A percentile compares a stretch with the other conserved stretches of the same genome.
Evolutionary conservation across 2,797 vertebrate genomes (phyloP).

Genomic region (Chanos chanos): DNA sequence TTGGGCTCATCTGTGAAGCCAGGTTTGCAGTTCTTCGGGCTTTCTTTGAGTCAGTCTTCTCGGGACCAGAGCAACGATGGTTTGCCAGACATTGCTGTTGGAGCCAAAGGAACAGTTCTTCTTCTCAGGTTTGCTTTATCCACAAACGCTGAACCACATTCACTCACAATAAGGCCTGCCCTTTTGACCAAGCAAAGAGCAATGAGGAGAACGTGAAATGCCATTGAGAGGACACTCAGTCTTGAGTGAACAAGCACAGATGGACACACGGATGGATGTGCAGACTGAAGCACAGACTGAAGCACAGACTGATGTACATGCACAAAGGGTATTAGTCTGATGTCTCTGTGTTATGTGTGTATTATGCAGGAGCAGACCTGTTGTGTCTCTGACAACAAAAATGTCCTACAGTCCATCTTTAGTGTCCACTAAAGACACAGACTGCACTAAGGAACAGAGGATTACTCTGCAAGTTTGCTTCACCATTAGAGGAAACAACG

Average conservation of each 20-base stretch:
- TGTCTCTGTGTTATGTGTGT: conserved; percentile 2
- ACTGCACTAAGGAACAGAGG: conserved; percentile 45
- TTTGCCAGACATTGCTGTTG: conserved; percentile 74
- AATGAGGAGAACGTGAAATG: too few relatives aligned
- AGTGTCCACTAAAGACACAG: conserved; percentile 56
- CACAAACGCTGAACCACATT: neutral
- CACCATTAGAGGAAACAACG: conserved; percentile 37
- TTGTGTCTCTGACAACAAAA: conserved; percentile 55
- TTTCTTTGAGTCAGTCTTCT: conserved; percentile 69
- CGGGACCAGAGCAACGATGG: conserved; percentile 69
- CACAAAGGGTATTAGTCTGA: neutral
- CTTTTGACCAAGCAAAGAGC: too few relatives aligned
- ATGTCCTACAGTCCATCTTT: conserved; percentile 50
- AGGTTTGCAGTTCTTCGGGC: conserved; percentile 71
- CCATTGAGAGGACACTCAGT: too few relatives aligned
- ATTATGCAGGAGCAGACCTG: conserved; percentile 71
- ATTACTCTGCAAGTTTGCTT: conserved; percentile 60
- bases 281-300: neutral
- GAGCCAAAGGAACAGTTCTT: conserved; percentile 67
- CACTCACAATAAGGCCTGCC: too few relatives aligned
- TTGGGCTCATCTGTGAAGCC: conserved; percentile 48
- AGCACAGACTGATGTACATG: neutral
- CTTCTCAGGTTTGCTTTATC: conserved; percentile 70
- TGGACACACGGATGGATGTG: neutral
- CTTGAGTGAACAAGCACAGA: neutral